Percentiles rank a stretch among this genome's conserved stretches.
Conservation (phyloP, 2,797 vertebrate species). For the Nasua narica region DNA sequence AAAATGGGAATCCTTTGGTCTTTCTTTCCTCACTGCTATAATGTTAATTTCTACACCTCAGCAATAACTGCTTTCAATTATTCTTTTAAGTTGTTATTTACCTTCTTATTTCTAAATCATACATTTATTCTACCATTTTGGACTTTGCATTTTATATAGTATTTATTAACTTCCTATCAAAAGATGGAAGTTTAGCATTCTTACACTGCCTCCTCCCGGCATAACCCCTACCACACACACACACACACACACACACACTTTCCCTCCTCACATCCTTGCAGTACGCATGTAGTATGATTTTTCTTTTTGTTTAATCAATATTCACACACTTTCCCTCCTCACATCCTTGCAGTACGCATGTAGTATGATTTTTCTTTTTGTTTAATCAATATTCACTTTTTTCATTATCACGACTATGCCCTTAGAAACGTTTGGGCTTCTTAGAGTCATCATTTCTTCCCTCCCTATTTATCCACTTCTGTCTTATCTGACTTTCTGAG, state of each 20-base stretch:
- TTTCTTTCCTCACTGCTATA: not conserved
- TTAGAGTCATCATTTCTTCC: not conserved
- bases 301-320: not conserved
- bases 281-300: not conserved
- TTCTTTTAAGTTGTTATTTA: not conserved
- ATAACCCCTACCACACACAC: not conserved
- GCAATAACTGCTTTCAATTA: not conserved
- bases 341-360: not conserved
- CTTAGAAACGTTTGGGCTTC: not conserved
- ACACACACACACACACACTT: not conserved
- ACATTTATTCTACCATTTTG: not conserved
- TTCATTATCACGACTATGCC: not conserved
- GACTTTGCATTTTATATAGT: not conserved
- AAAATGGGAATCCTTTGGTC: not conserved
- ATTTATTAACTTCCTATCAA: not conserved
- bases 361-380: not conserved
- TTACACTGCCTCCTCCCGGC: not conserved
- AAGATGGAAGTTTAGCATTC: not conserved
- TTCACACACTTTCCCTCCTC: not conserved
- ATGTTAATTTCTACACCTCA: not conserved
- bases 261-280: not conserved
- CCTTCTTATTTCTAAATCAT: not conserved
- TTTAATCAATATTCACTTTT: not conserved
- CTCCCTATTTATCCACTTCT: not conserved
- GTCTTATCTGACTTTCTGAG: not conserved